Percentiles rank a stretch among this genome's conserved stretches.
Evolutionary conservation across 2,888 invertebrate genomes (phyloP).

Genomic region (Malachius bipustulatus): DNA sequence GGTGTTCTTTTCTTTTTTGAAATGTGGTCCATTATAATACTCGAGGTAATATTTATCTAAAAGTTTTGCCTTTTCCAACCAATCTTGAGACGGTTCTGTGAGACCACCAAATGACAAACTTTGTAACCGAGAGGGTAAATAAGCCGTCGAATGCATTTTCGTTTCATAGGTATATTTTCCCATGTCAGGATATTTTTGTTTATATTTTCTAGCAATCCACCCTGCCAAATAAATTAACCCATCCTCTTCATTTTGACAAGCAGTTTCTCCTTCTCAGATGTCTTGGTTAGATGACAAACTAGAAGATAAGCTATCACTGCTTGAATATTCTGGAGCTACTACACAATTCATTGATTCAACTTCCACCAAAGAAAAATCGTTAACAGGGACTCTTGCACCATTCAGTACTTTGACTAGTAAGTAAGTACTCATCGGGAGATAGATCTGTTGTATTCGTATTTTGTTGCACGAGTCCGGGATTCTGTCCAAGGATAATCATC

Average conservation of each 20-base stretch:
- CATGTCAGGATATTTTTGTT: not conserved
- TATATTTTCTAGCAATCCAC: not conserved
- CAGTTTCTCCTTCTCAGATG: too few relatives aligned
- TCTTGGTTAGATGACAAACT: not conserved
- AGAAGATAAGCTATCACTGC: not conserved
- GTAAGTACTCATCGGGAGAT: not conserved
- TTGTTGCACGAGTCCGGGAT: not conserved
- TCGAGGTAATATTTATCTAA: slow-evolving; percentile 1
- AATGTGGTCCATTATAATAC: not conserved
- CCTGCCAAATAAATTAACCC: slow-evolving; percentile 2
- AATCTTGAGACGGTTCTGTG: not conserved
- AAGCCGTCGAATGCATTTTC: not conserved
- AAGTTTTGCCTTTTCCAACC: not conserved
- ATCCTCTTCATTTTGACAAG: not conserved
- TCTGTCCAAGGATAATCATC: slow-evolving; percentile 15
- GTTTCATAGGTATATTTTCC: slow-evolving; percentile 2
- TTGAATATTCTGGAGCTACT: not conserved
- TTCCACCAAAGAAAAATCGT: not conserved
- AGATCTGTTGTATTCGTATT: not conserved
- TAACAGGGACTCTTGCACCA: not conserved
- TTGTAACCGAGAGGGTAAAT: slow-evolving; percentile 1
- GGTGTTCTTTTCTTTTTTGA: slow-evolving; percentile 2
- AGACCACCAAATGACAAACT: not conserved
- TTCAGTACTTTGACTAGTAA: slow-evolving; percentile 1
- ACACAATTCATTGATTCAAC: not conserved